Conservation (phyloP, 2,888 invertebrate genomes). For the Axea sp. region DNA sequence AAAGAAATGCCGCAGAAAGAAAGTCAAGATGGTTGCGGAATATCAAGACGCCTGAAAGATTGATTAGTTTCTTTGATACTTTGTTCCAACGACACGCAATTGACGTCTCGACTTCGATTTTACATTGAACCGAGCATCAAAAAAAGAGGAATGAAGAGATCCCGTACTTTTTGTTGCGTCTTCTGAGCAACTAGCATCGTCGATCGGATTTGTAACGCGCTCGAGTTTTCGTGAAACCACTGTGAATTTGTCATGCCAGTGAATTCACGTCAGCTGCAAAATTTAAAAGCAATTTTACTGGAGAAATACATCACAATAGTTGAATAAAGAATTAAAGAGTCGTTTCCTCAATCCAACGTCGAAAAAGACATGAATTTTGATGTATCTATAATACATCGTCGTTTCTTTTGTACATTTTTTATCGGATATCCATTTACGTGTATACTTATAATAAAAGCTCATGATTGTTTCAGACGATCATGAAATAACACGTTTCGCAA, state of each 20-base stretch:
- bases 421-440: no score
- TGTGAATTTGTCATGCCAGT: conserved; percentile 56
- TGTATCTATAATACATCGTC: neutral
- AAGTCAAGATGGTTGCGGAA: conserved; percentile 45
- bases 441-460: no score
- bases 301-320: conserved; percentile 35
- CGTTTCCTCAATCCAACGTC: conserved; percentile 1
- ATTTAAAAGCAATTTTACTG: conserved; percentile 53
- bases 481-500: no score
- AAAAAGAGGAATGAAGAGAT: conserved; percentile 53
- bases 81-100: conserved; percentile 52
- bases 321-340: conserved; percentile 21
- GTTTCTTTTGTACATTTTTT: no score
- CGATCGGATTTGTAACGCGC: conserved; percentile 58
- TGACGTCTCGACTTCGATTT: conserved; percentile 56
- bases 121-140: conserved; percentile 47
- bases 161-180: conserved; percentile 39
- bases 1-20: conserved; percentile 28
- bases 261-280: conserved; percentile 53
- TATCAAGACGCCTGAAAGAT: conserved; percentile 51
- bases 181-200: conserved; percentile 45
- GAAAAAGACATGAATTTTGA: conserved; percentile 1
- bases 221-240: conserved; percentile 54
- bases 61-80: conserved; percentile 61
- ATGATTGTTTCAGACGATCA: no score